These are phyloP conservation scores for Melitaea athalia DNA, from an alignment of 2,888 invertebrate genomes.

Conservation along the genomic window DNA sequence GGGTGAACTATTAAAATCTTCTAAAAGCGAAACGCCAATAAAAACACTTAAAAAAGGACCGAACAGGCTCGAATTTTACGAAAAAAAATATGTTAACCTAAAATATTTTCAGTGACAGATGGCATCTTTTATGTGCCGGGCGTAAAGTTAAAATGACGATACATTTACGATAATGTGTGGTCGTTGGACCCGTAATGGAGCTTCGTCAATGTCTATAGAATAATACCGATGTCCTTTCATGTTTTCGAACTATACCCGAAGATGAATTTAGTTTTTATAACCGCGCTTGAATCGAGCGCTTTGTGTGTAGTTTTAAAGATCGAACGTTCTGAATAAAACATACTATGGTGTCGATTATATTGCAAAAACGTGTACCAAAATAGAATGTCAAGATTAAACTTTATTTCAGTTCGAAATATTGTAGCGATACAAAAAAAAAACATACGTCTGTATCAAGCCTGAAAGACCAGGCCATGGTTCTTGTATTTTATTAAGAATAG, in stretches of 20 bases:
- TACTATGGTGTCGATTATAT: not conserved
- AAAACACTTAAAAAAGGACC: slow-evolving; percentile 12
- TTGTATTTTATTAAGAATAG: too few species aligned
- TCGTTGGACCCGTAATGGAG: slow-evolving; percentile 61
- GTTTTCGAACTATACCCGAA: slow-evolving; percentile 39
- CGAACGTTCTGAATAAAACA: not conserved
- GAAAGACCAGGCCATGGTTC: too few species aligned
- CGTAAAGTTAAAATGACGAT: slow-evolving; percentile 68
- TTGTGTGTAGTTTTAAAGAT: not conserved
- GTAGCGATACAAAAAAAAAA: too few species aligned
- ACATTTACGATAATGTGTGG: slow-evolving; percentile 68
- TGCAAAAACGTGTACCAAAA: not conserved
- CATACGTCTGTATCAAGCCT: too few species aligned
- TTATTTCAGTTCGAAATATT: too few species aligned
- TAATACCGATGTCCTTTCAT: slow-evolving; percentile 51
- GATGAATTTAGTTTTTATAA: slow-evolving; percentile 33
- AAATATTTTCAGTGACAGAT: slow-evolving; percentile 36
- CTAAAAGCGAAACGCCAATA: slow-evolving; percentile 5
- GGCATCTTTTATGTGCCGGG: slow-evolving; percentile 54
- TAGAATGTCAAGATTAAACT: too few species aligned
- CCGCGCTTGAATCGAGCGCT: not conserved
- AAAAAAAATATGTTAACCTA: slow-evolving; percentile 25
- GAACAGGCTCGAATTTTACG: slow-evolving; percentile 19
- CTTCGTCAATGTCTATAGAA: slow-evolving; percentile 50
- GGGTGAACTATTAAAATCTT: not conserved